Conservation (phyloP, 2,113 vertebrate species). For the Mystacornis crossleyi region DNA sequence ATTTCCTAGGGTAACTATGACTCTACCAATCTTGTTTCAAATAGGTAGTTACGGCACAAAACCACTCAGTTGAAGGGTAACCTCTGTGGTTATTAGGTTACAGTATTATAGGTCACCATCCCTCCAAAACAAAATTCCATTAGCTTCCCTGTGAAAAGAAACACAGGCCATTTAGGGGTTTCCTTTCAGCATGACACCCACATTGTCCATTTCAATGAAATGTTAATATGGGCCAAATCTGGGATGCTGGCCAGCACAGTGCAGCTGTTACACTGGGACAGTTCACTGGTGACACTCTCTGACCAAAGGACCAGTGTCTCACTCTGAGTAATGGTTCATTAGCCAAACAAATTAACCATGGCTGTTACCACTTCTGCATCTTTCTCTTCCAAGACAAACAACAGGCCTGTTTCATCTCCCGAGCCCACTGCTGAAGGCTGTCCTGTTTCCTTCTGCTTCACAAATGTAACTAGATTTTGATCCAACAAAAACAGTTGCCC, state of each 20-base stretch:
- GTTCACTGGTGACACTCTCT: background rate
- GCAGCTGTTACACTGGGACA: background rate
- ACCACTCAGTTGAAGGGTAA: background rate
- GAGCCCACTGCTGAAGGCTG: background rate
- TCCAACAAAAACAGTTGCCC: background rate
- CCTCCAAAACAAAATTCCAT: background rate
- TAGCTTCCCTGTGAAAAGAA: background rate
- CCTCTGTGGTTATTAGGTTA: background rate
- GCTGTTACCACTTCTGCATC: background rate
- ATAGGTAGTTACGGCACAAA: background rate
- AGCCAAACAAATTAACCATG: background rate
- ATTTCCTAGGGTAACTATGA: background rate
- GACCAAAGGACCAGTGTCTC: background rate
- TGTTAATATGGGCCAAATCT: background rate
- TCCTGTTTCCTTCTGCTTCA: background rate
- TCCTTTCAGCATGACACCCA: background rate
- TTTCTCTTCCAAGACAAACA: background rate
- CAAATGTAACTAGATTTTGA: background rate
- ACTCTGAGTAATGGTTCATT: background rate
- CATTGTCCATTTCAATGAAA: background rate
- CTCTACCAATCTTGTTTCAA: background rate
- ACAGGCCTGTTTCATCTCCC: background rate
- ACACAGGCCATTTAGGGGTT: background rate
- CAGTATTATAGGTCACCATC: background rate
- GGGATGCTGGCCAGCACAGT: background rate